Percentiles rank a stretch among this genome's conserved stretches.
Evolutionary conservation across 2,888 invertebrate genomes (phyloP).

Genomic region (Fissipunctia ypsillon): DNA sequence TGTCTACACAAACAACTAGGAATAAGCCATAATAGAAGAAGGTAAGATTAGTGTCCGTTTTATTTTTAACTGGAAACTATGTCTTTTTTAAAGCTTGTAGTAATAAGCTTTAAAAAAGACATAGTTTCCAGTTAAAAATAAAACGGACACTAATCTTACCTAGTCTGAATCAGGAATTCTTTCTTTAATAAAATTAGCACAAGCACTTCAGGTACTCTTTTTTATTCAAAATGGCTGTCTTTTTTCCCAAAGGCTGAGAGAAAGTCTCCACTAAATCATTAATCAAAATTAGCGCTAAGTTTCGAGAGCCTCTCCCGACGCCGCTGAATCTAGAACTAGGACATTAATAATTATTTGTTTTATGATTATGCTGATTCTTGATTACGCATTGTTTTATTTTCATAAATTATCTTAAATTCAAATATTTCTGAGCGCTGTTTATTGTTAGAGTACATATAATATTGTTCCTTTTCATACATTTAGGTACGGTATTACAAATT

Average conservation of each 20-base stretch:
- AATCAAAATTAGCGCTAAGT: conserved; percentile 71
- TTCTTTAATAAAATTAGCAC: background rate
- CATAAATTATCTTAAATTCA: conserved; percentile 33
- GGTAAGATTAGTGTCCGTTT: background rate
- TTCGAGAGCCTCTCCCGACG: conserved; percentile 57
- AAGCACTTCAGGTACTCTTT: background rate
- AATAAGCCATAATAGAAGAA: too few species aligned
- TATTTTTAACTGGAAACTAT: background rate
- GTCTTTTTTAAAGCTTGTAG: background rate
- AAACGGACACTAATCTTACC: background rate
- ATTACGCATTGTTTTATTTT: conserved; percentile 42
- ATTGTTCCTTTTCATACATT: background rate
- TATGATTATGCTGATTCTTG: conserved; percentile 41
- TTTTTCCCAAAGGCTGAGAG: conserved; percentile 25
- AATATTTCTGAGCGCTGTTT: conserved; percentile 17
- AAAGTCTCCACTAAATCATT: conserved; percentile 43
- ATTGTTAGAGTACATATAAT: conserved; percentile 1
- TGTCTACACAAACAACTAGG: too few species aligned
- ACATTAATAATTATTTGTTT: conserved; percentile 63
- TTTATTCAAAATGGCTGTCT: conserved; percentile 29
- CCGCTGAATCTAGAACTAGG: conserved; percentile 63
- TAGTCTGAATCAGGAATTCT: background rate
- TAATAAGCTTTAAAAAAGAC: background rate
- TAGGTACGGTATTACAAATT: background rate
- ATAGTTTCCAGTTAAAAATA: background rate